Evolutionary conservation across 2,113 vertebrate genomes (phyloP).

Genomic region (Peromyscus californicus): DNA sequence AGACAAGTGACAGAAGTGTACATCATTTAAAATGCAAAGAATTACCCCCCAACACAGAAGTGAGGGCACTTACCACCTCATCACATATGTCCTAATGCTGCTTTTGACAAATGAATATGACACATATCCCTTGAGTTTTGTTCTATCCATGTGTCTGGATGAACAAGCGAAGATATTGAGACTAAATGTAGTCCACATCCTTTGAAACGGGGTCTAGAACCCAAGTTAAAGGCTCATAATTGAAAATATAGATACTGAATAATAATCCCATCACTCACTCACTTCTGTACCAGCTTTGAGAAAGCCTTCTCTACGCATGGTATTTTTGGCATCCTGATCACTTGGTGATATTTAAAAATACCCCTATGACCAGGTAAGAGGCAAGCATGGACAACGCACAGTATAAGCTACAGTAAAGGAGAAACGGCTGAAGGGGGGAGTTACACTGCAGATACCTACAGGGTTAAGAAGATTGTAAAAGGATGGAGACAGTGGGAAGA

Average conservation of each 20-base stretch:
- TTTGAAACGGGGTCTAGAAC: not conserved
- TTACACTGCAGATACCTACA: not conserved
- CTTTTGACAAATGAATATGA: not conserved
- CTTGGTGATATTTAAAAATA: not conserved
- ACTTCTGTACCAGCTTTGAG: not conserved
- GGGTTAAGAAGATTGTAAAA: not conserved
- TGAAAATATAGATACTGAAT: constrained; percentile 27
- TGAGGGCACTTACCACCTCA: not conserved
- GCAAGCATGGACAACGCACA: not conserved
- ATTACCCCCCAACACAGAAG: not conserved
- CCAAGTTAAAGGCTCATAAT: not conserved
- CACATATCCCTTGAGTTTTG: not conserved
- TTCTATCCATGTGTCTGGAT: not conserved
- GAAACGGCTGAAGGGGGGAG: not conserved
- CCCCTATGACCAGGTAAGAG: not conserved
- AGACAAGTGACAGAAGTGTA: not conserved
- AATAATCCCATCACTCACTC: not conserved
- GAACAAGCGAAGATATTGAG: not conserved
- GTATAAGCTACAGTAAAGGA: not conserved
- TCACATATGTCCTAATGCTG: not conserved
- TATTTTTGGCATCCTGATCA: not conserved
- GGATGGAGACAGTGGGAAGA: not conserved
- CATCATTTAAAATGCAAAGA: not conserved
- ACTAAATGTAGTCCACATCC: not conserved
- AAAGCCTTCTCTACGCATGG: not conserved